Percentiles rank a stretch among this genome's conserved stretches.
Conservation (phyloP, 2,113 vertebrate genomes). For the Sapajus apella region DNA sequence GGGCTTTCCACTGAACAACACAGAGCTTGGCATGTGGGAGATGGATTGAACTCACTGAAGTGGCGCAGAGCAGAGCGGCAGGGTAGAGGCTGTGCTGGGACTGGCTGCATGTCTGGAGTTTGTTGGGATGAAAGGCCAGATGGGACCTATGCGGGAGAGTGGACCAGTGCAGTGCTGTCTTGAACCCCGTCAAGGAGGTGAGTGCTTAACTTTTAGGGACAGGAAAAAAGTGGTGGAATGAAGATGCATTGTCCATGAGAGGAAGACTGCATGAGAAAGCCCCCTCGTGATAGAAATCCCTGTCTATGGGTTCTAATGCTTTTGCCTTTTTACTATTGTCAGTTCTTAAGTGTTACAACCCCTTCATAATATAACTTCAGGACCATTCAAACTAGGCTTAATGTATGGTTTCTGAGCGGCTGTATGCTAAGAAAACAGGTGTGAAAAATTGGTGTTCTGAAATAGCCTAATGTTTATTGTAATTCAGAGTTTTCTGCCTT, state of each 20-base stretch:
- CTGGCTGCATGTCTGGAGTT: background rate
- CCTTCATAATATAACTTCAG: background rate
- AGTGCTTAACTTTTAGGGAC: background rate
- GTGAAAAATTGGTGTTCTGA: background rate
- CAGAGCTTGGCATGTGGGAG: no score
- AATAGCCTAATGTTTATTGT: background rate
- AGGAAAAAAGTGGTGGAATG: background rate
- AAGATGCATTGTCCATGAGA: background rate
- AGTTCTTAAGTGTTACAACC: constrained; percentile 3
- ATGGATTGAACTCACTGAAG: background rate
- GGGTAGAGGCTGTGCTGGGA: background rate
- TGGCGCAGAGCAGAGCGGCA: background rate
- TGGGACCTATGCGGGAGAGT: no score
- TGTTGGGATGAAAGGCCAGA: background rate
- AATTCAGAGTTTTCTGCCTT: background rate
- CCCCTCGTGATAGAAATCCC: background rate
- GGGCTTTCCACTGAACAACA: no score
- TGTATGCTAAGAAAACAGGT: background rate
- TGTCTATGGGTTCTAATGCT: background rate
- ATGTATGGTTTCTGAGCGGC: background rate
- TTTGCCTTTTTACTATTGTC: constrained; percentile 4
- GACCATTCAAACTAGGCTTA: background rate
- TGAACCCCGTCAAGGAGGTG: background rate
- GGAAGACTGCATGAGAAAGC: background rate
- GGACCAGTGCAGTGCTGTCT: background rate